Evolutionary conservation across 2,888 invertebrate species (phyloP).

Genomic region (Morpho deidamia): DNA sequence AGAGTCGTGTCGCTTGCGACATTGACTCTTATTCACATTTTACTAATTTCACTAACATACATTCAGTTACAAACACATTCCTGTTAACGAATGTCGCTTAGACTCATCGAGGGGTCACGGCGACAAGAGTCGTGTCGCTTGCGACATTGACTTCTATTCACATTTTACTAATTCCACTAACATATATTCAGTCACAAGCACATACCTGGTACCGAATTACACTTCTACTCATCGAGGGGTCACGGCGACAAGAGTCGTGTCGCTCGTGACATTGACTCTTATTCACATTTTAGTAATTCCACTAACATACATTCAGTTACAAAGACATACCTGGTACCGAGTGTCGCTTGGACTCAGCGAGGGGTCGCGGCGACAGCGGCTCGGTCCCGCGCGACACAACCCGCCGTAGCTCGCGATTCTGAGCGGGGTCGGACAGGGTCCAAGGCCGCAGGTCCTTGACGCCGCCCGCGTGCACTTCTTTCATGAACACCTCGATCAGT

Average conservation of each 20-base stretch:
- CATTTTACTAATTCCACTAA: too few species aligned
- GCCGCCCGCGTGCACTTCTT: conserved; percentile 86
- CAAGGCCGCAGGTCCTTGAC: conserved; percentile 82
- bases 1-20: too few species aligned
- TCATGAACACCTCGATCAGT: conserved; percentile 93
- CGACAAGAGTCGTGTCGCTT: too few species aligned
- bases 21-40: too few species aligned
- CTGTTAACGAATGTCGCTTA: conserved; percentile 39
- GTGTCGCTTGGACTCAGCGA: conserved; percentile 31
- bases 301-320: background rate
- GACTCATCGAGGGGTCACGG: conserved; percentile 23
- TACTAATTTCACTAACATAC: too few species aligned
- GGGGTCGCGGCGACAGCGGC: conserved; percentile 46
- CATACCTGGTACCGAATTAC: too few species aligned
- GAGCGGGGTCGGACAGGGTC: conserved; percentile 48
- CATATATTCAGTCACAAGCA: too few species aligned
- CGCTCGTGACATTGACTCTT: too few species aligned
- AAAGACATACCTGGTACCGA: conserved; percentile 47
- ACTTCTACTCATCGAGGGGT: too few species aligned
- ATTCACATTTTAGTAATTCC: too few species aligned
- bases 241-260: too few species aligned
- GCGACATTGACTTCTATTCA: too few species aligned
- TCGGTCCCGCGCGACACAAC: conserved; percentile 52
- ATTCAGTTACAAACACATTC: conserved; percentile 32
- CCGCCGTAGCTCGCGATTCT: conserved; percentile 48